These are phyloP conservation scores for Meles meles DNA, from an alignment of 2,113 vertebrate genomes.

Conservation along the genomic window DNA sequence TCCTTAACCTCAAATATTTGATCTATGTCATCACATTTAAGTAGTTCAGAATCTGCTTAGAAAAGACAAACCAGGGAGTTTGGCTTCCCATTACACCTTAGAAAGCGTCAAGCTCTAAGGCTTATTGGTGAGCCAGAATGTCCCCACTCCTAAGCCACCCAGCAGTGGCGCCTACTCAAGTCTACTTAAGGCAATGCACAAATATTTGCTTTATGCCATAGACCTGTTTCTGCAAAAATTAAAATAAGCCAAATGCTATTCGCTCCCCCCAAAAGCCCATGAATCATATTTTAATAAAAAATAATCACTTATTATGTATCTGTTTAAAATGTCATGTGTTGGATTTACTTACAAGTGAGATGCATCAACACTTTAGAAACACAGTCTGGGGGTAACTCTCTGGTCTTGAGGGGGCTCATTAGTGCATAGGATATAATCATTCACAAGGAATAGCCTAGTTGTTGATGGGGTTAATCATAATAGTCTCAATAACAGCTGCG, in stretches of 20 bases:
- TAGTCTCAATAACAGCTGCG: not conserved
- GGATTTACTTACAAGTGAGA: not conserved
- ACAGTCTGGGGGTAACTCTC: not conserved
- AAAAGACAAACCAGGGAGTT: slow-evolving; percentile 37
- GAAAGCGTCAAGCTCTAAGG: not conserved
- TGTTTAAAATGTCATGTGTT: not conserved
- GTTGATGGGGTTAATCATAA: not conserved
- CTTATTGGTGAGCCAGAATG: not conserved
- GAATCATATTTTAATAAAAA: not conserved
- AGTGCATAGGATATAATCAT: not conserved
- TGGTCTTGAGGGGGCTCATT: not conserved
- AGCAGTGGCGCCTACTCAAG: not conserved
- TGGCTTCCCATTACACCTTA: slow-evolving; percentile 19
- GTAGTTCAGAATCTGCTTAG: slow-evolving; percentile 53
- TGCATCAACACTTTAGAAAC: not conserved
- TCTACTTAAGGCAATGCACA: not conserved
- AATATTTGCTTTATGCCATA: not conserved
- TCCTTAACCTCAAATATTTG: slow-evolving; percentile 72
- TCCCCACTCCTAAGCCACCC: not conserved
- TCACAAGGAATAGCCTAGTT: not conserved
- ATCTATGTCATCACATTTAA: slow-evolving; percentile 67
- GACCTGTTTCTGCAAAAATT: slow-evolving; percentile 3
- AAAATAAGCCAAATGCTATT: slow-evolving; percentile 4
- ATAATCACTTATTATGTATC: not conserved
- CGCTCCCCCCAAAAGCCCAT: not conserved